phyloP scores from a whole-genome alignment of 2,888 invertebrate genomes.

The Atethmia centrago region DNA sequence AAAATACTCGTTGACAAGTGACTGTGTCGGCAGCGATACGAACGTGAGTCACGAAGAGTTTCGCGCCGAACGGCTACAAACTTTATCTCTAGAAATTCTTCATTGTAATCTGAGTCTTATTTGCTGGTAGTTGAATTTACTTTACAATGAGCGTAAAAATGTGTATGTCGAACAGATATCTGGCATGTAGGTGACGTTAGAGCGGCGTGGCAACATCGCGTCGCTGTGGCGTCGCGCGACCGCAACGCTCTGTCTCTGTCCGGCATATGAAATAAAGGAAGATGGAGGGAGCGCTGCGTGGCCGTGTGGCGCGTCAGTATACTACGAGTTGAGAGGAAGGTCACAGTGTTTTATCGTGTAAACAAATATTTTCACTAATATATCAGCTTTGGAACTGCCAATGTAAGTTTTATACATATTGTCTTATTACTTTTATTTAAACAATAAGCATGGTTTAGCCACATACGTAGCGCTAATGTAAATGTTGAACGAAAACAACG shows the following conservation, averaged over 20 bases:
- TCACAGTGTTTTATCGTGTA: slow-evolving; percentile 69
- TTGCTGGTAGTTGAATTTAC: accelerated
- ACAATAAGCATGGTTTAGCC: not conserved
- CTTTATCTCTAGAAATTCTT: slow-evolving; percentile 29
- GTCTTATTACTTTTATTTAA: not conserved
- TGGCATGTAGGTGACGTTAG: slow-evolving; percentile 60
- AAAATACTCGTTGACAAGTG: slow-evolving; percentile 75
- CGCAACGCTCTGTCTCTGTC: slow-evolving; percentile 63
- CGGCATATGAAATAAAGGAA: slow-evolving; percentile 44
- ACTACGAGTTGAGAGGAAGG: slow-evolving; percentile 71
- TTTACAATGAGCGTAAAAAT: slow-evolving; percentile 17
- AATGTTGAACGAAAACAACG: not conserved
- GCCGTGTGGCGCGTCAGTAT: slow-evolving; percentile 74
- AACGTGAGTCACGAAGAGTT: slow-evolving; percentile 65
- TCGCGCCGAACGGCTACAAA: slow-evolving; percentile 63
- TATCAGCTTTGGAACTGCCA: slow-evolving; percentile 40
- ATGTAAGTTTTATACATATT: slow-evolving; percentile 50
- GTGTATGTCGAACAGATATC: slow-evolving; percentile 57
- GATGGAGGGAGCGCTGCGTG: slow-evolving; percentile 60
- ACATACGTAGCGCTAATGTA: not conserved
- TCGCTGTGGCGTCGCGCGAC: slow-evolving; percentile 68
- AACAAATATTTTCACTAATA: slow-evolving; percentile 60
- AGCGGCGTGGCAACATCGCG: slow-evolving; percentile 71
- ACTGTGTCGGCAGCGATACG: slow-evolving; percentile 64
- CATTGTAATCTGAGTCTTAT: slow-evolving; percentile 39